These are phyloP conservation scores for Tenthredo notha DNA, from an alignment of 2,888 invertebrate genomes.

Conservation along the genomic window DNA sequence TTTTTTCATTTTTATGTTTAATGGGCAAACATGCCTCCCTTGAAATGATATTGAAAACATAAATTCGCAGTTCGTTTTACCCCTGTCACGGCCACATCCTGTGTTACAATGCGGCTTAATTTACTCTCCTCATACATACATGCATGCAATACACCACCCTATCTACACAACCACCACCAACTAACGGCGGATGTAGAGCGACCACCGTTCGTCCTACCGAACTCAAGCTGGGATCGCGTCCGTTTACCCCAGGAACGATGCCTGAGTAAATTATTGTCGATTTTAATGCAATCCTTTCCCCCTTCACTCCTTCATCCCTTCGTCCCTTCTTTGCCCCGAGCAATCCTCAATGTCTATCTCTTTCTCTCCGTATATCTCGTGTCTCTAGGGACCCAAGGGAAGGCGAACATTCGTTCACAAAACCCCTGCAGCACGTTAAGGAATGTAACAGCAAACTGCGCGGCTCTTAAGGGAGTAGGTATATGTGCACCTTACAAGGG, in stretches of 20 bases:
- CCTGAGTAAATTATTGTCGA: slow-evolving; percentile 59
- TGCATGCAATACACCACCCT: slow-evolving; percentile 64
- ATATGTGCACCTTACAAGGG: background rate
- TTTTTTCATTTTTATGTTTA: background rate
- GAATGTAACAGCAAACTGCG: slow-evolving; percentile 20
- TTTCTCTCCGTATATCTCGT: slow-evolving; percentile 48
- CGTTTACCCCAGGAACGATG: slow-evolving; percentile 49
- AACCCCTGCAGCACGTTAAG: slow-evolving; percentile 9
- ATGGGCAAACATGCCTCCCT: slow-evolving; percentile 41
- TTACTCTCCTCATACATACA: slow-evolving; percentile 66
- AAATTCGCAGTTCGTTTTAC: slow-evolving; percentile 63
- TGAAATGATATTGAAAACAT: slow-evolving; percentile 64
- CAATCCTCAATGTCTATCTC: slow-evolving; percentile 27
- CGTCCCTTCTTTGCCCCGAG: slow-evolving; percentile 32
- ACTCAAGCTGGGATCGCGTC: slow-evolving; percentile 28
- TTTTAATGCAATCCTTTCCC: slow-evolving; percentile 57
- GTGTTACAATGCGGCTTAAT: slow-evolving; percentile 62
- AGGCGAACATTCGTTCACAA: slow-evolving; percentile 1
- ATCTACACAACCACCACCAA: slow-evolving; percentile 46
- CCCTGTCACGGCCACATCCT: slow-evolving; percentile 53
- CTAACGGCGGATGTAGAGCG: slow-evolving; percentile 43
- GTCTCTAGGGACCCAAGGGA: slow-evolving; percentile 4
- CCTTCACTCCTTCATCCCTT: background rate
- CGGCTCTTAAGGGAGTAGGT: background rate
- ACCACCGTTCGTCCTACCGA: slow-evolving; percentile 40